Evolutionary conservation across 2,888 invertebrate species (phyloP), one percentile per base, ranked within the genome.

Genomic region (Ommatoiulus sabulosus): DNA sequence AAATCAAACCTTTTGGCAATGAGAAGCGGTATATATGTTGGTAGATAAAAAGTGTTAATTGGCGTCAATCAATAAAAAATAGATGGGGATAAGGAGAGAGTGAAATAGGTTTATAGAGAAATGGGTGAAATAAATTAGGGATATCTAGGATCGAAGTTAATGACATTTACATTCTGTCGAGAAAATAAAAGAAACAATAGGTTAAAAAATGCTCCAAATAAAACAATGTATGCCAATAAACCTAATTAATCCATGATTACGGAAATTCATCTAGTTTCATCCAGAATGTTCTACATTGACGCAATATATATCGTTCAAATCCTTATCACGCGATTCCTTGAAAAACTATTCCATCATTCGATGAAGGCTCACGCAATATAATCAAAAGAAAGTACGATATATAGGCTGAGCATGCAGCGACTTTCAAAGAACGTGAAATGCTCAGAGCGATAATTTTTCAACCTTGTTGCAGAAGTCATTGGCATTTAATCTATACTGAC

Each of bases 81-180:
- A 35, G 35, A 35, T 0, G 35, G 35, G 52, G 52, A 52, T 52
- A 17, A 8, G 4, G 15, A 52, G 63, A 63, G 63, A 63, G 63
- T 63, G 63, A 63, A 63, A 63, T 63, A 20, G 63, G 63, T n/a
- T 63, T 63, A 17, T n/a, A 63, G 63, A 17, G 63, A 63, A 63
- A n/a, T 63, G n/a, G 63, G 63, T 63, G 63, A 63, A 20, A 17
- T n/a, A 63, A 63, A 63, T 63, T n/a, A 52, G 12, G 17, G 52
- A 52, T 63, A 46, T 46, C 12, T 46, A 20, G 17, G 20, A 5
- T 63, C 5, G n/a, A 63, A 7, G 63, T 63, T 63, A n/a, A 63
- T 63, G 63, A 63, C 63, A 63, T 63, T 63, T n/a, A 63, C 4
- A 63, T 48, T 48, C 17, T 63, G 17, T 20, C 63, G n/a, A 63